Evolutionary conservation across 2,888 invertebrate species (phyloP).

Genomic region (Pandemis cinnamomeana): DNA sequence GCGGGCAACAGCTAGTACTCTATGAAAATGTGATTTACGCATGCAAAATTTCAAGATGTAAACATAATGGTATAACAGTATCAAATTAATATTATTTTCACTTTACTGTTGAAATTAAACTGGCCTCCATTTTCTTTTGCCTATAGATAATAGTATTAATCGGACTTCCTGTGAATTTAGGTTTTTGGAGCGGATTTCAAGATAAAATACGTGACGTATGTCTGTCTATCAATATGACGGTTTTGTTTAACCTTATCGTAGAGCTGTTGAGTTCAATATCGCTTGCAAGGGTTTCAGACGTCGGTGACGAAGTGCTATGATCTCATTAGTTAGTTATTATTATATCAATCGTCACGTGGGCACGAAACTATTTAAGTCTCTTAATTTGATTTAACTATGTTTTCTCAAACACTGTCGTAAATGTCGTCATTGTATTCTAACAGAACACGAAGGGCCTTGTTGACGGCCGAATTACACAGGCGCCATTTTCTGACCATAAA

Average conservation of each 20-base stretch:
- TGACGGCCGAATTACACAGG: too few species aligned
- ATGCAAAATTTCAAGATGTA: too few species aligned
- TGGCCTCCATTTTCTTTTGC: too few species aligned
- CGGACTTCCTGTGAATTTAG: slow-evolving; percentile 42
- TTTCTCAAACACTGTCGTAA: too few species aligned
- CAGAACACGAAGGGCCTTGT: too few species aligned
- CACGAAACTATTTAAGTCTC: neutral
- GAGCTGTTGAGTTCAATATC: neutral
- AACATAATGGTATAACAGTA: too few species aligned
- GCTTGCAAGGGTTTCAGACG: neutral
- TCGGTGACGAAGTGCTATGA: slow-evolving; percentile 18
- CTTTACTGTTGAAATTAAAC: too few species aligned
- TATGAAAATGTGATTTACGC: too few species aligned
- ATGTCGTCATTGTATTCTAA: too few species aligned
- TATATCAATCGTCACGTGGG: slow-evolving; percentile 11
- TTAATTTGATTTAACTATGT: neutral
- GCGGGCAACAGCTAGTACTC: too few species aligned
- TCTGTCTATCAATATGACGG: neutral
- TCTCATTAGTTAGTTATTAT: slow-evolving; percentile 36
- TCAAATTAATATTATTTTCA: too few species aligned
- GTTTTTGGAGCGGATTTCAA: slow-evolving; percentile 54
- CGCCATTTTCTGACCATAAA: too few species aligned
- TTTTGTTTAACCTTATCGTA: slow-evolving; percentile 11
- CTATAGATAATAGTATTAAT: slow-evolving; percentile 18
- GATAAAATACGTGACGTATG: slow-evolving; percentile 45